phyloP scores from a whole-genome alignment of 2,797 vertebrate genomes.

The Sebastes cheni region DNA sequence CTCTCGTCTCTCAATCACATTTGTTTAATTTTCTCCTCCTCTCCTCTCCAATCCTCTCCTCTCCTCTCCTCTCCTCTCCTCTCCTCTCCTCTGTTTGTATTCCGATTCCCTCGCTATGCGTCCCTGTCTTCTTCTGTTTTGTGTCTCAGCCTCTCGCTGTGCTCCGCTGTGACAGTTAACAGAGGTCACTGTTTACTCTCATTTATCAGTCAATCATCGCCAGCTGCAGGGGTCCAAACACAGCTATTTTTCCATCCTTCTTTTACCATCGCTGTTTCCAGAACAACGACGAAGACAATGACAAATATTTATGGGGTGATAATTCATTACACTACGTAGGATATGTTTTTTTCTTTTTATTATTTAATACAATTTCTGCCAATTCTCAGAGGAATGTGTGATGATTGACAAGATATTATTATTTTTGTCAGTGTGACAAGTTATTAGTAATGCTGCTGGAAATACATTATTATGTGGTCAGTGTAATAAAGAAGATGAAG shows the following conservation, averaged over 20 bases:
- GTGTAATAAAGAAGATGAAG: neutral
- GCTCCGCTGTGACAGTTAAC: slow-evolving; percentile 80
- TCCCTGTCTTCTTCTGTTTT: slow-evolving; percentile 60
- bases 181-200: slow-evolving; percentile 83
- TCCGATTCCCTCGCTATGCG: slow-evolving; percentile 3
- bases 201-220: slow-evolving; percentile 82
- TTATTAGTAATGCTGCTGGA: neutral
- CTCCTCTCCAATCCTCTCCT: neutral
- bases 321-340: neutral
- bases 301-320: slow-evolving; percentile 8
- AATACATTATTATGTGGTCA: slow-evolving; percentile 10
- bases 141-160: slow-evolving; percentile 55
- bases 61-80: neutral
- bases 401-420: slow-evolving; percentile 9
- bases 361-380: neutral
- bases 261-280: slow-evolving; percentile 11
- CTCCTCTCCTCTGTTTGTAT: neutral
- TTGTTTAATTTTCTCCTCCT: slow-evolving; percentile 7
- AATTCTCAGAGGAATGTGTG: neutral
- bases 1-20: slow-evolving; percentile 10
- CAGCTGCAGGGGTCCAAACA: slow-evolving; percentile 61
- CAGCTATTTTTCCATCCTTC: slow-evolving; percentile 39
- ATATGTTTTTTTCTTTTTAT: neutral
- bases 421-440: neutral
- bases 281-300: neutral